Percentiles rank a stretch among this genome's conserved stretches.
Conservation (phyloP, 2,113 vertebrate genomes). For the Sialia sialis region DNA sequence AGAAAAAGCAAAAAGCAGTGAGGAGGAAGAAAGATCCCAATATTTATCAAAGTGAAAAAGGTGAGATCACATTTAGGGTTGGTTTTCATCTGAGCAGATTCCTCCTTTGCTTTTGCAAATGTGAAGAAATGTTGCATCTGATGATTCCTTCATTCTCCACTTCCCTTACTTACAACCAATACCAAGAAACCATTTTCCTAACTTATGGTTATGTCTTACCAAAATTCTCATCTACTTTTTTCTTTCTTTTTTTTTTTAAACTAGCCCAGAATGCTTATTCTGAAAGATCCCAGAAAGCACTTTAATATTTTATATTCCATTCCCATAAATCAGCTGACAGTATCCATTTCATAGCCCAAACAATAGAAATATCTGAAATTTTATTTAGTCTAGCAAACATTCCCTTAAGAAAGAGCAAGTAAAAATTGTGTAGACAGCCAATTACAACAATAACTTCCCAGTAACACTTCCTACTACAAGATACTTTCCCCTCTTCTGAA, state of each 20-base stretch:
- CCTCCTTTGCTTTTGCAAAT: background rate
- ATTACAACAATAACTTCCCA: background rate
- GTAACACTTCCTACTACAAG: background rate
- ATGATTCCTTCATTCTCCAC: background rate
- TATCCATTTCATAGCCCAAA: constrained; percentile 34
- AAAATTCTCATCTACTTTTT: background rate
- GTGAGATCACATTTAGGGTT: background rate
- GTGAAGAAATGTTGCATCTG: background rate
- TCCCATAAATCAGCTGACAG: background rate
- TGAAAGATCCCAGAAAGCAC: background rate
- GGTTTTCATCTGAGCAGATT: background rate
- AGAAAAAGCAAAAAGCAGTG: background rate
- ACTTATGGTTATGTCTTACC: background rate
- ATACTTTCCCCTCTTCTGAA: background rate
- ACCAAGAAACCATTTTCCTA: background rate
- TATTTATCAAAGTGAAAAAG: background rate
- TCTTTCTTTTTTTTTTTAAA: background rate
- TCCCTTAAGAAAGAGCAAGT: constrained; percentile 18
- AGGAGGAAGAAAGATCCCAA: background rate
- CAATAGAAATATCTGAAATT: constrained; percentile 22
- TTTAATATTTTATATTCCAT: background rate
- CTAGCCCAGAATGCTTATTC: background rate
- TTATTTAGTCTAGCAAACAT: constrained; percentile 42
- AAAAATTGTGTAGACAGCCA: background rate
- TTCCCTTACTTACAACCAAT: background rate